Percentiles rank a stretch among this genome's conserved stretches.
These are phyloP conservation scores for Eupithecia vulgata DNA, from an alignment of 2,888 invertebrate species.

Conservation along the genomic window DNA sequence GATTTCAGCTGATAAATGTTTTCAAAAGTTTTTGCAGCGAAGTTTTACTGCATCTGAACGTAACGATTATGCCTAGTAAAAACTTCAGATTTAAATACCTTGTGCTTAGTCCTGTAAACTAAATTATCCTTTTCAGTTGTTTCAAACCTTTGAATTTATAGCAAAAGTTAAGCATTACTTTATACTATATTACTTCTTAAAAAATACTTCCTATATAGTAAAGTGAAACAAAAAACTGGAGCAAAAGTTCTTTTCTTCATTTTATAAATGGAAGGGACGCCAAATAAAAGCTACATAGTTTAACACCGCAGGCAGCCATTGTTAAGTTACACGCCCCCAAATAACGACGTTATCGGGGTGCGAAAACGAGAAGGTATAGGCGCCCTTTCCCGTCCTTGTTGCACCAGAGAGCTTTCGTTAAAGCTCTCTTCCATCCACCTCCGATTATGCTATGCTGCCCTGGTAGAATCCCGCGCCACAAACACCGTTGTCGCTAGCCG, in stretches of 20 bases:
- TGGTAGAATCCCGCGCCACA: constrained; percentile 80
- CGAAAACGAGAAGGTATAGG: constrained; percentile 56
- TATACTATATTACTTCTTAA: no score
- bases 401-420: constrained; percentile 65
- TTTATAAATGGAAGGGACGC: not conserved
- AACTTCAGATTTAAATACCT: not conserved
- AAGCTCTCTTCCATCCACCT: constrained; percentile 63
- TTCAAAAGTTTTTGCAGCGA: not conserved
- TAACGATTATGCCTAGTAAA: not conserved
- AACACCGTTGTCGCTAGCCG: constrained; percentile 82
- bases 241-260: not conserved
- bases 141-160: not conserved
- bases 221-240: not conserved
- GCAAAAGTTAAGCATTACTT: no score
- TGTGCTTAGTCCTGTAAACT: not conserved
- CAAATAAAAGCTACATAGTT: not conserved
- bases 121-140: not conserved
- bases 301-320: constrained; percentile 31
- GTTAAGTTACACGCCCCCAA: constrained; percentile 49
- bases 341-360: constrained; percentile 51
- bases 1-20: not conserved
- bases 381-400: constrained; percentile 61
- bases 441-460: constrained; percentile 57
- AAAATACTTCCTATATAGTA: not conserved
- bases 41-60: not conserved